phyloP scores from a whole-genome alignment of 2,797 vertebrate species.

The Dendrocincla fuliginosa region DNA sequence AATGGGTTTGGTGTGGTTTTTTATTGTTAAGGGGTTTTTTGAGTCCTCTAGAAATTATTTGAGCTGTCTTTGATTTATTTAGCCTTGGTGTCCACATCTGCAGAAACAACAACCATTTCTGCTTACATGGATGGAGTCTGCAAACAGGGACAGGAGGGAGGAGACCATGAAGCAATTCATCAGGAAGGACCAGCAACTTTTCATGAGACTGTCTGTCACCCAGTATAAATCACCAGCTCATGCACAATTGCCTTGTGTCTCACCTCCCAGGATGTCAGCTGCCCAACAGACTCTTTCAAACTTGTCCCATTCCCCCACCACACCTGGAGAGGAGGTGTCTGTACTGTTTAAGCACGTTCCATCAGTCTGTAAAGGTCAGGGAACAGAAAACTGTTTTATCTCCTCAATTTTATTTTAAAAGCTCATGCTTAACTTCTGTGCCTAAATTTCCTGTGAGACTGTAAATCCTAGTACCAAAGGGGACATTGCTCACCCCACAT shows the following conservation, averaged over 20 bases:
- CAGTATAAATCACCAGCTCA: neutral
- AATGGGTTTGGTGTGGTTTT: accelerated
- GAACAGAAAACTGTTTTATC: neutral
- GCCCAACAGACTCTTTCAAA: neutral
- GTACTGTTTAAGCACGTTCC: neutral
- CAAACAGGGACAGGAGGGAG: neutral
- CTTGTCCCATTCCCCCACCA: neutral
- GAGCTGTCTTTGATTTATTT: neutral
- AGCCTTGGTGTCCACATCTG: neutral
- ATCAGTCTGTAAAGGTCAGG: neutral
- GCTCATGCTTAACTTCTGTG: neutral
- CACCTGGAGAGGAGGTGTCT: neutral
- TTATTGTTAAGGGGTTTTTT: neutral
- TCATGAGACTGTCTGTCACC: neutral
- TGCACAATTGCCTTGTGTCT: neutral
- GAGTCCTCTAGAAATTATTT: neutral
- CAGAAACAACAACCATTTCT: neutral
- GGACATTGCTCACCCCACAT: neutral
- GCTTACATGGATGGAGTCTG: neutral
- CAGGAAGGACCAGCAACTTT: neutral
- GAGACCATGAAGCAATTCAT: neutral
- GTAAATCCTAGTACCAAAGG: neutral
- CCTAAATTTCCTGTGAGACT: neutral
- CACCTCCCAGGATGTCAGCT: neutral
- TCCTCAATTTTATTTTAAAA: neutral